phyloP scores from a whole-genome alignment of 64 coral and sea anemone genomes.

The Montipora capricornis region DNA sequence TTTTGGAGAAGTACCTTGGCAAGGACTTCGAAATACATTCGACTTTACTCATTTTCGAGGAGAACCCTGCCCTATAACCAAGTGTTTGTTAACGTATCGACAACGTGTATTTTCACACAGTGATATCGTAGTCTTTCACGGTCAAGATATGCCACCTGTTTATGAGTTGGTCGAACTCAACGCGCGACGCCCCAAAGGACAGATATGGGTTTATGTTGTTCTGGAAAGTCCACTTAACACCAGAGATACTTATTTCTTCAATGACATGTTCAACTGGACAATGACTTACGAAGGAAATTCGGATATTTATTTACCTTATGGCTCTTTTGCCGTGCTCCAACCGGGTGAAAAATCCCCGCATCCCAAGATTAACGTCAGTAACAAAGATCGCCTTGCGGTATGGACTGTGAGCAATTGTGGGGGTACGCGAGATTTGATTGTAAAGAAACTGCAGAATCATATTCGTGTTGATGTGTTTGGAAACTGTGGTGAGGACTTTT shows the following conservation, averaged over 20 bases:
- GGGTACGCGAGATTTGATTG: slow-evolving; percentile 2
- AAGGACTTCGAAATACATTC: slow-evolving; percentile 7
- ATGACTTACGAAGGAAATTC: slow-evolving; percentile 69
- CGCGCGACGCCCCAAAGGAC: slow-evolving; percentile 20
- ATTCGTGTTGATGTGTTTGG: slow-evolving; percentile 65
- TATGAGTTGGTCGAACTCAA: slow-evolving; percentile 15
- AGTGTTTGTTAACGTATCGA: slow-evolving; percentile 9
- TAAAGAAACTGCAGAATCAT: slow-evolving; percentile 12
- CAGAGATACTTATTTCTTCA: slow-evolving; percentile 15
- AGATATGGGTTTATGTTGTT: slow-evolving; percentile 62
- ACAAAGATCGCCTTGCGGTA: slow-evolving; percentile 50
- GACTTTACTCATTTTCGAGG: slow-evolving; percentile 37
- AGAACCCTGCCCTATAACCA: slow-evolving; percentile 1
- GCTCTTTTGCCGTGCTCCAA: slow-evolving; percentile 12
- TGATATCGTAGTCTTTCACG: slow-evolving; percentile 62
- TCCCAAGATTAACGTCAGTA: neutral
- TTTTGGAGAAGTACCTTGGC: slow-evolving; percentile 36
- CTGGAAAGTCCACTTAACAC: slow-evolving; percentile 28
- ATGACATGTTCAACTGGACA: slow-evolving; percentile 79
- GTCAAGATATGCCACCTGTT: slow-evolving; percentile 30
- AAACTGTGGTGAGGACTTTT: slow-evolving; percentile 2
- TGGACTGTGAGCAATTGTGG: slow-evolving; percentile 59
- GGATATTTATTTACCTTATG: slow-evolving; percentile 80
- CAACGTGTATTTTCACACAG: neutral
- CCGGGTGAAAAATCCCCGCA: slow-evolving; percentile 19